These are phyloP conservation scores for Sicus ferrugineus DNA, from an alignment of 2,888 invertebrate species.

Conservation along the genomic window DNA sequence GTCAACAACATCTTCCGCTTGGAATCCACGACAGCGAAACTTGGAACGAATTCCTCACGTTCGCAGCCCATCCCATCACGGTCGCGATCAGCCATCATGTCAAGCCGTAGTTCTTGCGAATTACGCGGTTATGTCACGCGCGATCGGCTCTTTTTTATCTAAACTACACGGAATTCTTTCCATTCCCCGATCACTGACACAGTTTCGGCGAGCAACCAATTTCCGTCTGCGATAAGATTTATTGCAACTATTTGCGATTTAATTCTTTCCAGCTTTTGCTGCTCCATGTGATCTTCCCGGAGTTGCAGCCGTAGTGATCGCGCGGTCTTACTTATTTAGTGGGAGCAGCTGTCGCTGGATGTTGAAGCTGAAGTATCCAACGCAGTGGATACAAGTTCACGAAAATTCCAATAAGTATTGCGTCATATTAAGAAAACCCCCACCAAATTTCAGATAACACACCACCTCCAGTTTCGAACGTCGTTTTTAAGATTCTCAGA, in stretches of 20 bases:
- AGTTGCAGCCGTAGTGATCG: background rate
- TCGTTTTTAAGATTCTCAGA: background rate
- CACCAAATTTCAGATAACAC: background rate
- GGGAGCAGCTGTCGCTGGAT: background rate
- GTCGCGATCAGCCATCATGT: conserved; percentile 1
- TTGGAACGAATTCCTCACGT: conserved; percentile 2
- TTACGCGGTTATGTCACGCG: conserved; percentile 32
- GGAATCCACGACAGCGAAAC: background rate
- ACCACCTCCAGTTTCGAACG: background rate
- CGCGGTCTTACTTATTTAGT: background rate
- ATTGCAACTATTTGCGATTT: conserved; percentile 31
- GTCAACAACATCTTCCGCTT: conserved; percentile 9
- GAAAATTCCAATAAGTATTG: background rate
- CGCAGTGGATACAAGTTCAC: background rate
- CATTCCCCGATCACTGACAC: conserved; percentile 17
- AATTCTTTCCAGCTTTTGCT: background rate
- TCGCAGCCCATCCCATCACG: conserved; percentile 14
- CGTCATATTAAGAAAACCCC: background rate
- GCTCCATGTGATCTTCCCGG: background rate
- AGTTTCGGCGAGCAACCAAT: conserved; percentile 31
- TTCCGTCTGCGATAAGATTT: conserved; percentile 38
- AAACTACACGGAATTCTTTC: conserved; percentile 12
- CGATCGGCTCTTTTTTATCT: conserved; percentile 26
- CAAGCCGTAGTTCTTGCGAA: conserved; percentile 15
- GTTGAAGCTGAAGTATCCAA: background rate